A percentile compares a stretch with the other conserved stretches of the same genome.
phyloP scores from a whole-genome alignment of 2,113 vertebrate genomes.

The Pteropus alecto region DNA sequence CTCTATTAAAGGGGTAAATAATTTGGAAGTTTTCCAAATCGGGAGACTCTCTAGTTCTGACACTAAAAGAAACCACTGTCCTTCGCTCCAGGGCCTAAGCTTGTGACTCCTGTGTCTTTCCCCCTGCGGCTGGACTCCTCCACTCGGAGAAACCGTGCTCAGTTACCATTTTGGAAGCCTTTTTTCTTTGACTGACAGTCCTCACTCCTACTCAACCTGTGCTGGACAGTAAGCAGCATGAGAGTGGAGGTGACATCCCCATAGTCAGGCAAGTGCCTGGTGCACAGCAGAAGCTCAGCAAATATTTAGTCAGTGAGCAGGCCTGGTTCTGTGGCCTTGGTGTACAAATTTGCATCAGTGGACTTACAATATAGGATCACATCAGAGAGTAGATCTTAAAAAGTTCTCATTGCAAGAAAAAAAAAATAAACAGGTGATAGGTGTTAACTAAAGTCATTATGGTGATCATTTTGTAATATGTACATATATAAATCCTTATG shows the following conservation, averaged over 20 bases:
- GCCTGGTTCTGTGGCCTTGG: not conserved
- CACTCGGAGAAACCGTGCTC: accelerated
- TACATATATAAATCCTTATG: not conserved
- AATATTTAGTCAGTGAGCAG: not conserved
- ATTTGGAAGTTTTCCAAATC: not conserved
- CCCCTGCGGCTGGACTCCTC: not conserved
- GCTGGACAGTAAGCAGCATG: accelerated
- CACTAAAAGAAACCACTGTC: not conserved
- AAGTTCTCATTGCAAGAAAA: not conserved
- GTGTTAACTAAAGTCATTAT: not conserved
- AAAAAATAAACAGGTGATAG: not conserved
- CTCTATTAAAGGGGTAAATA: not conserved
- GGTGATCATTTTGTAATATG: not conserved
- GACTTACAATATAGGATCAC: not conserved
- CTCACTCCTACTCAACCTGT: not conserved
- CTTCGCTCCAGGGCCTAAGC: accelerated
- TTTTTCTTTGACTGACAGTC: no score
- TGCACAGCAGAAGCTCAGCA: not conserved
- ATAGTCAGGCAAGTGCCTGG: not conserved
- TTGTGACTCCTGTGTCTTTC: not conserved
- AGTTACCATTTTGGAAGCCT: not conserved
- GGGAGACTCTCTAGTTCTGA: not conserved
- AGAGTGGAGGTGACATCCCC: accelerated
- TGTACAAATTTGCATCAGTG: not conserved
- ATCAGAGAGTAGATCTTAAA: not conserved